Base-by-base conservation (phyloP, 1,140 invertebrate species). In the Drosophila rufa region DNA sequence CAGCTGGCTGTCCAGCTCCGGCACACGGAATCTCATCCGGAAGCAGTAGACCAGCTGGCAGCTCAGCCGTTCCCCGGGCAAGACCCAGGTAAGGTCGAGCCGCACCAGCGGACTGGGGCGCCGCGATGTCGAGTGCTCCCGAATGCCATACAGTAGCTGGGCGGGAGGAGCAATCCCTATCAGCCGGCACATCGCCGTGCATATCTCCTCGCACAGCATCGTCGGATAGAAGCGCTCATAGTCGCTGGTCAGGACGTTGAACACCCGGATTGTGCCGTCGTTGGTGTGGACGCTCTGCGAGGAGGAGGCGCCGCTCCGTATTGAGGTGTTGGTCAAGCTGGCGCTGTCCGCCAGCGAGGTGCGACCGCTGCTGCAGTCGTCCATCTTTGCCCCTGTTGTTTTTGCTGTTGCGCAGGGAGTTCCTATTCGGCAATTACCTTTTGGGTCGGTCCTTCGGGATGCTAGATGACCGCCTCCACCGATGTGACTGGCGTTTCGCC, bases 11-110 rank as follows among this genome's bases (percentile, higher is more conserved):
- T 94, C 93, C 47, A 97, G 86, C 7, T 90, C 73, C 2, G 92
- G 93, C 22, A 96, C 95, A 92, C 96, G 97, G 83, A 96, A 97
- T 70, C 97, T 94, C 69, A 98, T 94, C 59, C 97, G 94, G 80
- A 97, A 96, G 67, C 97, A 96, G 80, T 96, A 95, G 78, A 93
- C 94, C 73, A 93, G 92, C 82, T 94, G 94, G 77, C 94, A 94
- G 75, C 82, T 92, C 70, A 93, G 94, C 48, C 94, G 94, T 93
- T 93, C 89, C 92, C 65, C 94, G 91, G 85, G 94, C 94, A 79
- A 95, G 93, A 92, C 94, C 94, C 60, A 96, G 17, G 51, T 55
- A 15, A 19, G 25, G 6, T 68, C 38, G 22, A 36, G 11, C 1
- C 51, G 45, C 7, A 45, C 12, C 25, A n/a, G 38, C 11, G 75